phyloP scores from a whole-genome alignment of 2,888 invertebrate species.

The Erebia epiphron region DNA sequence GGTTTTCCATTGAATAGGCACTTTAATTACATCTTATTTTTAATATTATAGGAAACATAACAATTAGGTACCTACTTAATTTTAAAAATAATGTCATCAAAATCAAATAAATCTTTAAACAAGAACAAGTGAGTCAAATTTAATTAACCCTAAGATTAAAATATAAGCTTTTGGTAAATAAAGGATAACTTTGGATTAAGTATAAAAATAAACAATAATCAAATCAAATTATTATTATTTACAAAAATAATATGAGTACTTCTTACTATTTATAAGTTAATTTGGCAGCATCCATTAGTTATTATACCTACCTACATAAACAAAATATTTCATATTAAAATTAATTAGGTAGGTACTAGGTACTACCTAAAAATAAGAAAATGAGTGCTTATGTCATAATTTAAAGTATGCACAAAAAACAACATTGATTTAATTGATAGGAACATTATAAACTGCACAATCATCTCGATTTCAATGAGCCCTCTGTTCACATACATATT shows the following conservation, averaged over 20 bases:
- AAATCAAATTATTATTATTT: not conserved
- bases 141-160: not conserved
- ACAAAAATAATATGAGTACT: constrained; percentile 17
- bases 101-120: not conserved
- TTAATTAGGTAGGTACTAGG: no score
- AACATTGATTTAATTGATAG: no score
- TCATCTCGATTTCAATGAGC: no score
- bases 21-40: constrained; percentile 12
- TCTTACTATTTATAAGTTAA: not conserved
- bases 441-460: no score
- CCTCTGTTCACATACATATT: no score
- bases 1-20: constrained; percentile 15
- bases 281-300: constrained; percentile 13
- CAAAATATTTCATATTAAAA: no score
- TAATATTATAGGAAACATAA: constrained; percentile 14
- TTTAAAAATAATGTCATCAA: no score
- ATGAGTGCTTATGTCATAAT: no score
- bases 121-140: not conserved
- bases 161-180: constrained; percentile 7
- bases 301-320: no score
- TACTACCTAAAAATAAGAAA: no score
- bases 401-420: no score
- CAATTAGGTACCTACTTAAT: not conserved
- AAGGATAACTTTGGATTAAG: constrained; percentile 2
- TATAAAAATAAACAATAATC: not conserved